Conservation (phyloP, 1,140 invertebrate genomes). For the Plectrocnemia conspersa region DNA sequence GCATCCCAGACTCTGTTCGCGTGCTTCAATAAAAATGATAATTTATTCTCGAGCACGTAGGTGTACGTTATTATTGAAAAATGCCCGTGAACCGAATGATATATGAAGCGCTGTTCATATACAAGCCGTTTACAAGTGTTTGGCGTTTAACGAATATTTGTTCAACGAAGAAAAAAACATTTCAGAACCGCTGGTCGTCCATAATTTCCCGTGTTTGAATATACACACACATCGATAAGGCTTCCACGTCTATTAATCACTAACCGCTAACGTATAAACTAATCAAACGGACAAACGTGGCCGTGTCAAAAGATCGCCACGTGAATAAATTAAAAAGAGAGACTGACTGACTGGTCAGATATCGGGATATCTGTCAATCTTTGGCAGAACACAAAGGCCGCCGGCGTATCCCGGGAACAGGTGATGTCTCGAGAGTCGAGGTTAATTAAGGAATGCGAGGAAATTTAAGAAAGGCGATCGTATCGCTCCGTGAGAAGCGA, state of each 20-base stretch:
- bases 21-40: conserved; percentile 3
- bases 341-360: background rate
- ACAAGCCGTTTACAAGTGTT: conserved; percentile 19
- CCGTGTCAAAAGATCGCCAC: conserved; percentile 27
- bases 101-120: conserved; percentile 1
- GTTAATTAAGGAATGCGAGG: too few relatives aligned
- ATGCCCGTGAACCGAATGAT: conserved; percentile 7
- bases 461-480: too few relatives aligned
- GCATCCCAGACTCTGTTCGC: too few relatives aligned
- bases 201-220: conserved; percentile 27
- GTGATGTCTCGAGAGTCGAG: too few relatives aligned
- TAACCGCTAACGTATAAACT: conserved; percentile 25
- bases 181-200: conserved; percentile 12
- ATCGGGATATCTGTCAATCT: conserved; percentile 21
- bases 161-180: conserved; percentile 3
- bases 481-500: too few relatives aligned
- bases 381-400: background rate
- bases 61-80: conserved; percentile 12
- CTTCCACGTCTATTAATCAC: conserved; percentile 32
- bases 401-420: background rate
- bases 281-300: conserved; percentile 19
- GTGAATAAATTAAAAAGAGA: conserved; percentile 23
- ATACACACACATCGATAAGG: conserved; percentile 30
- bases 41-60: background rate
- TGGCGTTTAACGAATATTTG: conserved; percentile 10